phyloP scores from a whole-genome alignment of 2,888 invertebrate genomes.

The Euclidia mi region DNA sequence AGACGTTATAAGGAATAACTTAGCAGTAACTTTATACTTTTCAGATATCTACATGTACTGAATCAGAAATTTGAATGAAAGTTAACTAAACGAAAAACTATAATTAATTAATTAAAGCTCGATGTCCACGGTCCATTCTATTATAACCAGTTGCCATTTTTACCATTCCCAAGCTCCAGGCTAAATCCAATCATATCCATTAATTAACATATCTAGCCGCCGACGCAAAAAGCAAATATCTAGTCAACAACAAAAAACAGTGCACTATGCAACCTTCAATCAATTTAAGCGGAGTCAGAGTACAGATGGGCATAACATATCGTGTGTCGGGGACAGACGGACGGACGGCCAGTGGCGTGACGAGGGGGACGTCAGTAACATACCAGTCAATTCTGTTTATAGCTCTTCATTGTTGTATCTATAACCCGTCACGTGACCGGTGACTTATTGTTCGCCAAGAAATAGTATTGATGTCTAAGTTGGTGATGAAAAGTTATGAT shows the following conservation, averaged over 20 bases:
- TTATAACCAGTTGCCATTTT: too few species aligned
- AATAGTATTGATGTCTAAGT: too few species aligned
- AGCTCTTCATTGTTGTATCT: constrained; percentile 53
- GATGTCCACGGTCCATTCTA: too few species aligned
- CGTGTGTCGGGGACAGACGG: constrained; percentile 69
- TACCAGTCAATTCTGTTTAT: constrained; percentile 59
- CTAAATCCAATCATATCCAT: not conserved
- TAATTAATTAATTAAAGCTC: too few species aligned
- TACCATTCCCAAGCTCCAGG: too few species aligned
- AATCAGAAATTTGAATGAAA: too few species aligned
- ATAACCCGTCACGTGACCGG: constrained; percentile 12
- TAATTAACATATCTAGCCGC: not conserved
- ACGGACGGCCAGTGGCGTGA: constrained; percentile 56
- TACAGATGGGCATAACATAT: constrained; percentile 73
- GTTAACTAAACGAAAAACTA: too few species aligned
- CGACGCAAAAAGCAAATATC: constrained; percentile 7
- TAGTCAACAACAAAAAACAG: constrained; percentile 34
- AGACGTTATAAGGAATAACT: too few species aligned
- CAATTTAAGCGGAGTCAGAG: constrained; percentile 68
- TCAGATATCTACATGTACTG: too few species aligned
- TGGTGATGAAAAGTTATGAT: too few species aligned
- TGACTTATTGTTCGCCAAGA: constrained; percentile 10
- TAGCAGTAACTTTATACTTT: too few species aligned
- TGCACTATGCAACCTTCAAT: constrained; percentile 61
- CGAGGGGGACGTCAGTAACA: constrained; percentile 69